Percentiles rank a stretch among this genome's conserved stretches.
Conservation (phyloP, 2,888 invertebrate genomes). For the Drosophila percnosoma region DNA sequence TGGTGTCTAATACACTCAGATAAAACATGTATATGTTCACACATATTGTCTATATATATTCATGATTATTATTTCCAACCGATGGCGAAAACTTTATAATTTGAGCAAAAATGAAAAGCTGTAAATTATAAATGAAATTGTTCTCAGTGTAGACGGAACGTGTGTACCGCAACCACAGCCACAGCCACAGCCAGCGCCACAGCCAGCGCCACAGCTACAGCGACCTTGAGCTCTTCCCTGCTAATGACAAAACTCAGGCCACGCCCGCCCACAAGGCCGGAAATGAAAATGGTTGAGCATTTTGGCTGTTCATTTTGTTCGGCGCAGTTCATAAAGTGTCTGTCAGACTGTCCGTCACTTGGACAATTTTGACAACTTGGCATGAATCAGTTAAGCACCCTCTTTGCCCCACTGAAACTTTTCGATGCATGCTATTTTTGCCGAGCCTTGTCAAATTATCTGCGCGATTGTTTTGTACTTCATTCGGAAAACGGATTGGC, state of each 20-base stretch:
- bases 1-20: constrained; percentile 19
- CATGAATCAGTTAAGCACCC: constrained; percentile 6
- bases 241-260: constrained; percentile 25
- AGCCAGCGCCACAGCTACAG: not conserved
- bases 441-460: not conserved
- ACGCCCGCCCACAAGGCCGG: constrained; percentile 13
- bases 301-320: constrained; percentile 1
- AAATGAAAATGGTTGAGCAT: constrained; percentile 21
- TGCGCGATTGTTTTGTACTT: not conserved
- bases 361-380: constrained; percentile 5
- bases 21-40: not conserved
- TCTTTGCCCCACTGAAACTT: not conserved
- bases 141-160: constrained; percentile 3
- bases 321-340: not conserved
- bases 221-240: constrained; percentile 19
- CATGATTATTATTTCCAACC: not conserved
- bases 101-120: not conserved
- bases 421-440: not conserved
- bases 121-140: not conserved
- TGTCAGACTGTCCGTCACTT: constrained; percentile 4
- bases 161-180: not conserved
- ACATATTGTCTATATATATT: not conserved
- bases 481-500: not conserved
- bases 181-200: not conserved
- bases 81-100: not conserved